Base-by-base conservation (phyloP, 2,113 vertebrate species). In the Equus quagga region DNA sequence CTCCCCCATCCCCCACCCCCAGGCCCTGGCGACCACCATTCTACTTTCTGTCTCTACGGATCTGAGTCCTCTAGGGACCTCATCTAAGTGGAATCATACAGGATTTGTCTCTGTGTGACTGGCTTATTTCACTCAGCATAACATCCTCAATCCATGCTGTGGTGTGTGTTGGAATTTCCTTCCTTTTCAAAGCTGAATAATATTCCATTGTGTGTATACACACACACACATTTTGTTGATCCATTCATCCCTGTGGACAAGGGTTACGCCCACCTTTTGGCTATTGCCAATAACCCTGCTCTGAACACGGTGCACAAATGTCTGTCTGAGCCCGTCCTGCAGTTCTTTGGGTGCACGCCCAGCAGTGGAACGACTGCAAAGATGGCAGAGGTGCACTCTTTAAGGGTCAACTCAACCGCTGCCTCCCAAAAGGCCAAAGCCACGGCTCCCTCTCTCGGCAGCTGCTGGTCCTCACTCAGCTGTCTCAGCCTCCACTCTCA, bases 21-120 rank as follows among this genome's bases (percentile, higher is more conserved):
- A 10, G 8, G 5, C n/a, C 14, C 58, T 2, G 11, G 31, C 3
- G 24, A 3, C 89, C 62, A 51, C 46, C 4, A 2, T 1, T 7
- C 94, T 19, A 1, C 13, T 5, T 49, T 46, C 33, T 41, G 28
- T 26, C 41, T 54, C 62, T 17, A 46, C 15, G 41, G 36, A 31
- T 51, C 5, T 21, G 41, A 11, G 33, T 31, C 5, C 23, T 49
- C 8, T 26, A 33, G 41, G 51, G 7, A 26, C 33, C 33, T 3
- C 6, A 3, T 0, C 0, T 0, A 23, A 15, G n/a, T 18, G 64
- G 56, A n/a, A 24, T 14, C 41, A 17, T 1, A 51, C 51, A 3
- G 19, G 11, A 9, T 23, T 23, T 51, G 62, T 58, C 36, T 46
- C 90, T 62, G 28, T 41, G 80, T 18, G 73, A 23, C 23, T 46